Percentiles rank a stretch among this genome's conserved stretches.
These are phyloP conservation scores for Pteropus alecto DNA, from an alignment of 2,113 vertebrate species.

Conservation along the genomic window DNA sequence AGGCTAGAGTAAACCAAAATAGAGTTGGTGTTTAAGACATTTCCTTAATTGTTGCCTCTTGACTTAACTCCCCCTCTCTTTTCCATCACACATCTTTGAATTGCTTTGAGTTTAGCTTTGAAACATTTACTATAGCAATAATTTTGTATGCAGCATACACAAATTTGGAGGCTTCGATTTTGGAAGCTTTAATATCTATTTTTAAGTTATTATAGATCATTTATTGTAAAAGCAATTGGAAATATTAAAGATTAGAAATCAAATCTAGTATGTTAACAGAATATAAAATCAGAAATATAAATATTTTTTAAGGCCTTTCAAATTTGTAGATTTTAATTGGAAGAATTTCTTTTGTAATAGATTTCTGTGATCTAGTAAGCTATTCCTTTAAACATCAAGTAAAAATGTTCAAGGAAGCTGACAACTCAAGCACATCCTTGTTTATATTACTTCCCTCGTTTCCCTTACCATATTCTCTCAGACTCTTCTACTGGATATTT, in stretches of 20 bases:
- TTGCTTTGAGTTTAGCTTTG: not conserved
- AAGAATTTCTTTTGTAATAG: not conserved
- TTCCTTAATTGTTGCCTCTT: constrained; percentile 72
- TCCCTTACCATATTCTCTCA: not conserved
- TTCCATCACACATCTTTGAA: constrained; percentile 41
- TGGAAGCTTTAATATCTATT: not conserved
- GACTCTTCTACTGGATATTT: not conserved
- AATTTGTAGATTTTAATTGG: not conserved
- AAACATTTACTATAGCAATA: not conserved
- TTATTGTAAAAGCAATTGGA: not conserved
- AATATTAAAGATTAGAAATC: not conserved
- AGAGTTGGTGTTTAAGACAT: constrained; percentile 76
- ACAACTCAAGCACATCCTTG: not conserved
- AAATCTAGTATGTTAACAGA: not conserved
- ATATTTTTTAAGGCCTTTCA: not conserved
- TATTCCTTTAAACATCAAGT: not conserved
- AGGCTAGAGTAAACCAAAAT: constrained; percentile 79
- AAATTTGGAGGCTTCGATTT: not conserved
- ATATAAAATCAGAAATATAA: not conserved
- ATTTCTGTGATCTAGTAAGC: not conserved
- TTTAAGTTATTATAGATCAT: not conserved
- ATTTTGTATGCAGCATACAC: not conserved
- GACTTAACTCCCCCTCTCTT: constrained; percentile 54
- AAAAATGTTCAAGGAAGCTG: not conserved
- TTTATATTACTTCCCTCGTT: not conserved